Conservation (phyloP, 2,888 invertebrate genomes). For the Cheiracanthium punctorium region DNA sequence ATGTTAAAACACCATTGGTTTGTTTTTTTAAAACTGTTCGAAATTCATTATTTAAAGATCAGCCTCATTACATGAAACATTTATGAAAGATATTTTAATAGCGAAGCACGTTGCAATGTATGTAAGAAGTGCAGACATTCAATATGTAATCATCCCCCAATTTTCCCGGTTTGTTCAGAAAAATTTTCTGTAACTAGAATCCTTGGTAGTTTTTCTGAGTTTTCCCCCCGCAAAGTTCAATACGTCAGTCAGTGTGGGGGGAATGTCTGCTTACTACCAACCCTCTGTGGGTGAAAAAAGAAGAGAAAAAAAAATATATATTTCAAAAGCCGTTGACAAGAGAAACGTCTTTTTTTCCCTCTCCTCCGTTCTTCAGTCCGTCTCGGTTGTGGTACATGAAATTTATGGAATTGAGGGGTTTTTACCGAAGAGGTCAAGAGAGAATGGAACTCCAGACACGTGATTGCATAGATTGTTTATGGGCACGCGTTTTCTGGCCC, state of each 20-base stretch:
- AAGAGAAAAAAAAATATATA: neutral
- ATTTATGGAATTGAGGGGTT: conserved; percentile 32
- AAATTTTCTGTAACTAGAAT: conserved; percentile 33
- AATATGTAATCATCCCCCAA: neutral
- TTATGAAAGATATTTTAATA: too few relatives aligned
- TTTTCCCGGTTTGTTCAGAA: neutral
- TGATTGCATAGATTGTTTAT: conserved; percentile 37
- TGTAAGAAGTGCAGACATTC: too few relatives aligned
- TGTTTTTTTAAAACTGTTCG: too few relatives aligned
- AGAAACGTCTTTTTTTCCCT: conserved; percentile 61
- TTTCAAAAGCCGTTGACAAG: conserved; percentile 65
- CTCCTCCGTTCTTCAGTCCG: conserved; percentile 20
- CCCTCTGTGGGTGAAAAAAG: conserved; percentile 48
- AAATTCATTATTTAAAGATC: too few relatives aligned
- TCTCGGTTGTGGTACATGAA: conserved; percentile 19
- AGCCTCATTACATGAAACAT: too few relatives aligned
- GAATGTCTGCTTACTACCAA: conserved; percentile 1
- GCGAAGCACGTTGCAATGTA: too few relatives aligned
- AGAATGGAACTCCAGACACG: conserved; percentile 29
- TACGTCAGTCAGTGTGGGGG: neutral
- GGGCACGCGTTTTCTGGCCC: conserved; percentile 39
- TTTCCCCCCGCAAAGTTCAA: neutral
- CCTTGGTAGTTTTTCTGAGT: too few relatives aligned
- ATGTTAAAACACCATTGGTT: too few relatives aligned
- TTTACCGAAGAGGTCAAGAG: neutral